Evolutionary conservation across 2,113 vertebrate genomes (phyloP).

Genomic region (Clarias gariepinus): DNA sequence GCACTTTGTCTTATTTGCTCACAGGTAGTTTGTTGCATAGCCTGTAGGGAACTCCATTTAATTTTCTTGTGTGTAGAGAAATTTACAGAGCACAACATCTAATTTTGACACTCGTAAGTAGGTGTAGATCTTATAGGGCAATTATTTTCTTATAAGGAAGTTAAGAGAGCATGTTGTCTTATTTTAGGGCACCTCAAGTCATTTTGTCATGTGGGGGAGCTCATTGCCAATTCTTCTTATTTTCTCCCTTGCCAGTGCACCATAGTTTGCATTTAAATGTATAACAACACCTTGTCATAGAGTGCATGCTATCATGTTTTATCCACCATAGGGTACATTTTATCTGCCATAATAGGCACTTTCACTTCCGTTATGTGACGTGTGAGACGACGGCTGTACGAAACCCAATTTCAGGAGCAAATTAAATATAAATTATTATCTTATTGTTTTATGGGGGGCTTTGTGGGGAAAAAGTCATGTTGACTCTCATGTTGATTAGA

Average conservation of each 20-base stretch:
- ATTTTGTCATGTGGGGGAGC: not conserved
- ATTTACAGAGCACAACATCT: not conserved
- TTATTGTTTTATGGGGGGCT: not conserved
- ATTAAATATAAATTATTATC: not conserved
- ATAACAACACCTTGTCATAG: not conserved
- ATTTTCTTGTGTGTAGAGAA: not conserved
- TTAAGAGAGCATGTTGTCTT: too few relatives aligned
- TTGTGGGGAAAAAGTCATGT: not conserved
- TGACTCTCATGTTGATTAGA: not conserved
- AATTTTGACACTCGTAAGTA: not conserved
- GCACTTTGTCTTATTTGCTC: not conserved
- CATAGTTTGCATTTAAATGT: not conserved
- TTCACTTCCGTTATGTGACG: not conserved
- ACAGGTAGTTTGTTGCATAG: not conserved
- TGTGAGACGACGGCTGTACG: not conserved
- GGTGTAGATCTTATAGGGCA: not conserved
- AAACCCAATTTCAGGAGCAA: not conserved
- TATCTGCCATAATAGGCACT: not conserved
- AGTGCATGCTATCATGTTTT: not conserved
- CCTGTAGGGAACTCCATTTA: not conserved
- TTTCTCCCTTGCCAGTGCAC: not conserved
- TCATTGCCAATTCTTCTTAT: not conserved
- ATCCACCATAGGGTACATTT: not conserved
- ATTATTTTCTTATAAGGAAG: too few relatives aligned
- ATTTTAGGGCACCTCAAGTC: not conserved